These are phyloP conservation scores for Lasius platythorax DNA, from an alignment of 2,888 invertebrate genomes.

Conservation along the genomic window DNA sequence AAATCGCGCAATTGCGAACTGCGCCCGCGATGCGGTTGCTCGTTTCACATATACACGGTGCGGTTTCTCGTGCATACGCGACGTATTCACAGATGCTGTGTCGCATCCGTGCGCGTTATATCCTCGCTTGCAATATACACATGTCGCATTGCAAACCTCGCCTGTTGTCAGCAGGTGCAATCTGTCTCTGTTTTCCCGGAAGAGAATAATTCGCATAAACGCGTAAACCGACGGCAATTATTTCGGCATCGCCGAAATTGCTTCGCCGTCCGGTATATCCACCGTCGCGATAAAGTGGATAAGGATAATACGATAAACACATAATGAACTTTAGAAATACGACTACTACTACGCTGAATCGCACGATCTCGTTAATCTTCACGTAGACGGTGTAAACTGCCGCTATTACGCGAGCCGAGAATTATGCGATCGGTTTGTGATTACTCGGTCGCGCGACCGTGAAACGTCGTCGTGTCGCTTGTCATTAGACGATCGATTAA, in stretches of 20 bases:
- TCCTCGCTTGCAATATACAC: background rate
- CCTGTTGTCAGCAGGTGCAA: background rate
- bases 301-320: background rate
- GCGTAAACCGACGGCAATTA: background rate
- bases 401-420: background rate
- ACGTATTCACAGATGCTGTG: background rate
- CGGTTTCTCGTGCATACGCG: background rate
- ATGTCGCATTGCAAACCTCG: background rate
- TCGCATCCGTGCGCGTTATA: constrained; percentile 5
- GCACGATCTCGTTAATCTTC: background rate
- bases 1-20: constrained; percentile 24
- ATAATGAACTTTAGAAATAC: background rate
- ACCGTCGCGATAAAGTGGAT: background rate
- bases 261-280: background rate
- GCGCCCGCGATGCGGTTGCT: background rate
- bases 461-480: constrained; percentile 10
- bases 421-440: constrained; percentile 6
- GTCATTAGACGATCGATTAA: constrained; percentile 16
- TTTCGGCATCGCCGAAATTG: constrained; percentile 38
- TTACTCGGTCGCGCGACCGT: background rate
- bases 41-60: background rate
- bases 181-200: constrained; percentile 31
- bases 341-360: background rate
- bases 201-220: constrained; percentile 30
- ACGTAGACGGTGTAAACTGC: background rate